Evolutionary conservation across 2,888 invertebrate species (phyloP), one percentile per base, ranked within the genome.

Genomic region (Gibbula magus): DNA sequence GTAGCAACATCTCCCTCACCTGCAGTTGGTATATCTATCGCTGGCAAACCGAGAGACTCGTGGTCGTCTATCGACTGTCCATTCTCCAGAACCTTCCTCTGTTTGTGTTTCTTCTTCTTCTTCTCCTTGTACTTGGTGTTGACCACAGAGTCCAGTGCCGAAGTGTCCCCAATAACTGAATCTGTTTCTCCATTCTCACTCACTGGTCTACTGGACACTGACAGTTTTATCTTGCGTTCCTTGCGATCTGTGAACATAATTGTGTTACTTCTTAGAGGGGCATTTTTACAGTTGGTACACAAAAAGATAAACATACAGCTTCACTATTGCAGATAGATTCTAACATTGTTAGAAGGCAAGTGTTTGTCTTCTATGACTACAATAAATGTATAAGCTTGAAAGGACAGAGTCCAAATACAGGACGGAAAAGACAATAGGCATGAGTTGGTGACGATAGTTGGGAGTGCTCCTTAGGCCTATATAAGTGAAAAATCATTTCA

Each of bases 171-270:
- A 5, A 45, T 51, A 18, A 75, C 3, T 16, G 75, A 32, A 54
- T 85, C 87, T 75, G 84, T 85, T 52, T 86, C 85, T 18, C 88
- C 88, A 54, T 86, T 88, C 35, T 86, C 88, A 80, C 87, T 86
- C 73, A 86, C 85, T 73, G 87, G 86, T 75, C 86, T 86, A 75
- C 85, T 85, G 16, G 89, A 84, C 7, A 88, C 85, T 10, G 89
- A 86, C 67, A 90, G 84, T 77, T 86, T 86, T 61, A 84, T 85
- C 53, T 86, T 87, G 79, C 85, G 87, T 52, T 89, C 89, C 56
- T 84, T 75, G 77, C 86, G 88, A 45, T 82, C 85, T 85, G 82
- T n/a, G 73, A 51, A 73, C 13, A 20, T 39, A 53, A 13, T 5
- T 45, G 5, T 45, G 5, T 45, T 1, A 45, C 10, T 39, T 4